Base-by-base conservation (phyloP, 2,113 vertebrate genomes). In the Toxotes jaculatrix region DNA sequence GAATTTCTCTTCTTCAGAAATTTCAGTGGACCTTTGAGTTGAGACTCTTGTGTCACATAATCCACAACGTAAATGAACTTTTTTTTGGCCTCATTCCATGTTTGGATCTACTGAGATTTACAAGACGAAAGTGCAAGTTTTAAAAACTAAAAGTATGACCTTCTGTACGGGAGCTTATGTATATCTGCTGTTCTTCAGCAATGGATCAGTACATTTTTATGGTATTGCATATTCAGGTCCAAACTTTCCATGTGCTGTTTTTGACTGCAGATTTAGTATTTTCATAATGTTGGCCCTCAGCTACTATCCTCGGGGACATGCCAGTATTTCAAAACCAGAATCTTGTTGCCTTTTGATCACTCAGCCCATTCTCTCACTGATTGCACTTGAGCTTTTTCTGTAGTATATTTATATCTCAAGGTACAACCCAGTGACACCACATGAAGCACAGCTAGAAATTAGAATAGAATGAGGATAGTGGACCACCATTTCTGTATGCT, bases 401-500 rank as follows among this genome's bases (percentile, higher is more conserved):
- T 32, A 45, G 32, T 61, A 3, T 55, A 73, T 69, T 40, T 65
- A n/a, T 75, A 59, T 74, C 40, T 63, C 10, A 34, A 64, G 80
- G 77, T 86, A 84, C 83, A 82, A 17, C 60, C 49, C 53, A 60
- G 40, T 64, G 45, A 23, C 61, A 51, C 11, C 59, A 71, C 16
- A 23, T 57, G 14, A 56, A 59, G 67, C 59, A 40, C 38, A 64
- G 3, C 12, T 47, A 8, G 42, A 67, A 2, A 7, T 14, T 36
- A 36, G 19, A 73, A 7, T 31, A 70, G 8, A 12, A 51, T 32
- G 32, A 60, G 4, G 27, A 17, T 66, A 36, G 40, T 63, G 38
- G 59, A 59, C 51, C 64, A 61, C 78, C 57, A 27, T 57, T 66
- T 85, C 42, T 82, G 7, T 77, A 68, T 79, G 66, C 19, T 34